Evolutionary conservation across 2,888 invertebrate species (phyloP), one percentile per base, ranked within the genome.

Genomic region (Allolobophora icterica): DNA sequence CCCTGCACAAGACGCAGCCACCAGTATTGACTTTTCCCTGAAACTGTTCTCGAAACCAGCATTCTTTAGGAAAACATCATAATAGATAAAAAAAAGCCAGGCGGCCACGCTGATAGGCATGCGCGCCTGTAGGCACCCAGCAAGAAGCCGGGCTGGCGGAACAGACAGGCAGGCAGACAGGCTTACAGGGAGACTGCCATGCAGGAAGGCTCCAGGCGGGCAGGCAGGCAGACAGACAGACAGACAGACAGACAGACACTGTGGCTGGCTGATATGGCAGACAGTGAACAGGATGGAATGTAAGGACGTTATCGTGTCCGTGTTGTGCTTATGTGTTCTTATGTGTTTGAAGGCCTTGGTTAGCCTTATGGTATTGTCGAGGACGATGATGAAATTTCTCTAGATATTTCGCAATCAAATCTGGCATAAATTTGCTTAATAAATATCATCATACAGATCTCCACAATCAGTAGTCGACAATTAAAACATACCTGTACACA

Each of bases 1-100:
- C n/a, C 17, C 30, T n/a, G 71, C 71, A 71, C 52, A 21, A 52
- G 21, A 1, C 8, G 30, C 71, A 71, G n/a, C 71, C 71, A 71
- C 71, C n/a, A n/a, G 71, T 71, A 71, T 71, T 71, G 71, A 71
- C 71, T 71, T 71, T 71, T 71, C 71, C 71, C 71, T 71, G 71
- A 71, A 71, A n/a, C 71, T 30, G 30, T 0, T 71, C n/a, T 8
- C n/a, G 71, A 71, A 58, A 71, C 71, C 71, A n/a, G 71, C 71
- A 8, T 71, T n/a, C 71, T 71, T 71, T 71, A 8, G 30, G 71
- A 71, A 52, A 71, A 17, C 30, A 71, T 71, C 30, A 71, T 71
- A 71, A n/a, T 71, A 71, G 71, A 71, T 71, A n/a, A 71, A 71
- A 71, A 30, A 71, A 52, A 1, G 1, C 71, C 52, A 52, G 21